phyloP scores from a whole-genome alignment of 2,113 vertebrate genomes.

The Garra rufa region DNA sequence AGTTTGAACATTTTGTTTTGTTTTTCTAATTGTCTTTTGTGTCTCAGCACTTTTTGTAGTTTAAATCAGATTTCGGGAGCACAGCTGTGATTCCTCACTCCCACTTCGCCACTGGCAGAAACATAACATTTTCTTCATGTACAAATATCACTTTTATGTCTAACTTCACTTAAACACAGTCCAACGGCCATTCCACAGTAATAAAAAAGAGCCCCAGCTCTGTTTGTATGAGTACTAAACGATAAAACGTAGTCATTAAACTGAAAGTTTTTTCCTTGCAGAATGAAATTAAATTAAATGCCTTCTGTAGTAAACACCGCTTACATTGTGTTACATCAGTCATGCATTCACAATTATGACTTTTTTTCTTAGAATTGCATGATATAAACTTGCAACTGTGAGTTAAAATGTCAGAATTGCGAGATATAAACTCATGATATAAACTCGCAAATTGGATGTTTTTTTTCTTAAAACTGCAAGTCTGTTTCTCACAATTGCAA shows the following conservation, averaged over 20 bases:
- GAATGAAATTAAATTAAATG: not conserved
- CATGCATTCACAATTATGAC: constrained; percentile 17
- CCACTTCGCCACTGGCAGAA: not conserved
- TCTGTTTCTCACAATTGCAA: too few relatives aligned
- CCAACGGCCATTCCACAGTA: not conserved
- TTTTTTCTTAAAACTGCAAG: too few relatives aligned
- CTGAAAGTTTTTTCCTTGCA: not conserved
- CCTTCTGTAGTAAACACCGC: not conserved
- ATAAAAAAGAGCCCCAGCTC: not conserved
- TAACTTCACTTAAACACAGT: not conserved
- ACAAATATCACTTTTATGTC: not conserved
- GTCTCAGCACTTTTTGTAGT: not conserved
- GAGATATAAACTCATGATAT: too few relatives aligned
- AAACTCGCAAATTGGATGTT: too few relatives aligned
- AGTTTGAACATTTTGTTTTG: not conserved
- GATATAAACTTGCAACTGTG: too few relatives aligned
- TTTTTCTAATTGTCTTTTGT: not conserved
- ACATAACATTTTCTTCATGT: not conserved
- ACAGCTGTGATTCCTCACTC: not conserved
- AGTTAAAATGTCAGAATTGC: too few relatives aligned
- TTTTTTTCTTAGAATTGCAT: too few relatives aligned
- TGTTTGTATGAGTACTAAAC: constrained; percentile 1
- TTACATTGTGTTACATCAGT: constrained; percentile 28
- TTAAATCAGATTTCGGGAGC: not conserved
- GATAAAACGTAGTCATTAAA: constrained; percentile 6